phyloP scores from a whole-genome alignment of 2,113 vertebrate genomes.

The Mus musculus region DNA sequence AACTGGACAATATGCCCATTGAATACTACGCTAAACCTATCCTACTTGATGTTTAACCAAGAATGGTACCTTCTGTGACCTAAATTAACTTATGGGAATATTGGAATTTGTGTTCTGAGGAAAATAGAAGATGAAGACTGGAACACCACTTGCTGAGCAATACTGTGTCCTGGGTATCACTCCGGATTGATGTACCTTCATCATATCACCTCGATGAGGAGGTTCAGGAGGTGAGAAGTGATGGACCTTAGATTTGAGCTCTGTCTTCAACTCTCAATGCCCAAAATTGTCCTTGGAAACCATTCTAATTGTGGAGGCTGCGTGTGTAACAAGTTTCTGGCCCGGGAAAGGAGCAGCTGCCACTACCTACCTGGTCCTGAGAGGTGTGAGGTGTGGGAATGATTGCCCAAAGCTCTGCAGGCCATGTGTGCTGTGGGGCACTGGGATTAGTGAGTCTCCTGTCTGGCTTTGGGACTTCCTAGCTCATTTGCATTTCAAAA shows the following conservation, averaged over 20 bases:
- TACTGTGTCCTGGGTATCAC: background rate
- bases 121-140: background rate
- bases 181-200: rapidly evolving
- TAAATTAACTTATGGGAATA: constrained; percentile 34
- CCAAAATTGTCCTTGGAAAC: background rate
- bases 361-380: background rate
- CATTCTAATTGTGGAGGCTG: background rate
- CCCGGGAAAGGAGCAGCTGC: background rate
- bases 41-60: constrained; percentile 1
- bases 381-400: background rate
- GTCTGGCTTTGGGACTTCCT: background rate
- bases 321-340: background rate
- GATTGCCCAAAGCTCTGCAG: background rate
- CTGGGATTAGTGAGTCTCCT: background rate
- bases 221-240: background rate
- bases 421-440: background rate
- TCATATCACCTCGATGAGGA: background rate
- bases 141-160: background rate
- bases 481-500: constrained; percentile 59
- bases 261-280: too few species aligned
- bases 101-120: constrained; percentile 18
- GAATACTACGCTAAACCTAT: background rate
- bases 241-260: background rate
- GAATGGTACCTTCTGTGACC: constrained; percentile 57
- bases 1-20: background rate